A percentile compares a stretch with the other conserved stretches of the same genome.
Evolutionary conservation across 2,113 vertebrate species (phyloP).

Genomic region (Xiphias gladius): DNA sequence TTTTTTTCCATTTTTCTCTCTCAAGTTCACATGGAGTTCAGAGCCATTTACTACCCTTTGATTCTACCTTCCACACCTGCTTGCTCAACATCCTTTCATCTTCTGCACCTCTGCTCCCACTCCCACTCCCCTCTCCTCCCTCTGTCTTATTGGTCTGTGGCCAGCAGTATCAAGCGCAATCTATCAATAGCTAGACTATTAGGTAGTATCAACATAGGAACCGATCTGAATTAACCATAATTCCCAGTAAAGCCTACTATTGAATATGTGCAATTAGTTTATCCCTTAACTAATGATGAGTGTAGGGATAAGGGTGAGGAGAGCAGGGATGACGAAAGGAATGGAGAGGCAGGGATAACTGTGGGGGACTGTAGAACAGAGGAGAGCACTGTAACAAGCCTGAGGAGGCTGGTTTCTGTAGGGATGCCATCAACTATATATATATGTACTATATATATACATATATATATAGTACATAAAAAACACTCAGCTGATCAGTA

Average conservation of each 20-base stretch:
- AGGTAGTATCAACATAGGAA: conserved; percentile 67
- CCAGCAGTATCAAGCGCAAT: conserved; percentile 56
- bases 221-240: conserved; percentile 67
- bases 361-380: conserved; percentile 65
- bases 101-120: conserved; percentile 60
- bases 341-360: conserved; percentile 38
- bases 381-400: conserved; percentile 63
- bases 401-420: conserved; percentile 26
- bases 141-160: conserved; percentile 65
- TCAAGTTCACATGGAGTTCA: conserved; percentile 44
- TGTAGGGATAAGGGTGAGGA: conserved; percentile 55
- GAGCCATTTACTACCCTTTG: conserved; percentile 53
- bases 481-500: conserved; percentile 5
- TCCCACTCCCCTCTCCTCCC: conserved; percentile 63
- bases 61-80: conserved; percentile 67
- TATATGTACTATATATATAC: neutral
- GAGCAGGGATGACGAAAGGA: conserved; percentile 46
- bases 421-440: conserved; percentile 37
- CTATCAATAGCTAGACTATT: conserved; percentile 65
- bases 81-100: conserved; percentile 65
- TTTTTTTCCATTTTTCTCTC: conserved; percentile 19
- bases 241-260: conserved; percentile 68
- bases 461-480: neutral
- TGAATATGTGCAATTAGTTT: conserved; percentile 77
- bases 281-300: conserved; percentile 66